Evolutionary conservation across 2,797 vertebrate genomes (phyloP).

Genomic region (Diglossa cyanea): DNA sequence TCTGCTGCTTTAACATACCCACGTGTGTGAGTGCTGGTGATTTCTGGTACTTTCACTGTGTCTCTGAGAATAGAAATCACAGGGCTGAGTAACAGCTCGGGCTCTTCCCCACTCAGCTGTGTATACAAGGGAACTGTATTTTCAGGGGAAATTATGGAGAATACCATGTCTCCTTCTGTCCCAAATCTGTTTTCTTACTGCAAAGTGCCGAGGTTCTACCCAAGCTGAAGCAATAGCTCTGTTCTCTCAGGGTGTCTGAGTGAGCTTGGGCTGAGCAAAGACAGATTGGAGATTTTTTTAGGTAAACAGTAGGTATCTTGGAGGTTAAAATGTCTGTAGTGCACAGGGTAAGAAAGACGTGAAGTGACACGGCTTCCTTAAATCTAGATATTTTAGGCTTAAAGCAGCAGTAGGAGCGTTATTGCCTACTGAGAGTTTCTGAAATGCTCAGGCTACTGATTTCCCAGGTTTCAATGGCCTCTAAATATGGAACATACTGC

Average conservation of each 20-base stretch:
- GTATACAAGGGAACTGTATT: background rate
- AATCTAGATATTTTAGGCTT: background rate
- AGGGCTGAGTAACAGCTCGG: background rate
- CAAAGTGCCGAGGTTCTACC: background rate
- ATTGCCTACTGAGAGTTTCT: background rate
- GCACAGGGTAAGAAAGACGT: background rate
- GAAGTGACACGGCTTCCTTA: background rate
- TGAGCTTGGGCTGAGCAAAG: background rate
- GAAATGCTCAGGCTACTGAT: background rate
- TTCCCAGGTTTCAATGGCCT: background rate
- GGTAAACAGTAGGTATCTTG: background rate
- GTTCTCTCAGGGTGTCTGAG: background rate
- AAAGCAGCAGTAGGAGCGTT: background rate
- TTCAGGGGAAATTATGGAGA: background rate
- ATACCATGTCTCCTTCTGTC: fast-evolving
- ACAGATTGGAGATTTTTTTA: background rate
- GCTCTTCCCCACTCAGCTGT: background rate
- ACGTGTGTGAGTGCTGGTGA: background rate
- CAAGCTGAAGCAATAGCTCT: background rate
- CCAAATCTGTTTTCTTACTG: background rate
- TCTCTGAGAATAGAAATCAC: background rate
- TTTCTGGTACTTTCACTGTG: background rate
- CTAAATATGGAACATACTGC: background rate
- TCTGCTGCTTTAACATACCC: background rate
- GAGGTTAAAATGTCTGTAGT: background rate